phyloP scores from a whole-genome alignment of 2,888 invertebrate genomes.

The Odontothrips loti region DNA sequence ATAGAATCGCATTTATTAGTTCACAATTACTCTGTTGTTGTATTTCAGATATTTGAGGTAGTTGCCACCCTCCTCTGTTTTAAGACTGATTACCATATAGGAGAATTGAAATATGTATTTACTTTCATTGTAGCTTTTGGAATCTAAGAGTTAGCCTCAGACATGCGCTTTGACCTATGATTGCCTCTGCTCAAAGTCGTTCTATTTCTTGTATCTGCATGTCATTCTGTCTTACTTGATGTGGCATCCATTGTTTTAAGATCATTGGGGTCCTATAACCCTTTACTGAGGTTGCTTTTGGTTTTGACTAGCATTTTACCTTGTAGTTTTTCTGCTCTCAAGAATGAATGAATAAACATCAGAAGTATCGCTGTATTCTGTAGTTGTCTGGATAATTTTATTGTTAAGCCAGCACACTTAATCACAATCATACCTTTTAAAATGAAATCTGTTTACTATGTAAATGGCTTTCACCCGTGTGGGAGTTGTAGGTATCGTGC shows the following conservation, averaged over 20 bases:
- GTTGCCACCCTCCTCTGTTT: not conserved
- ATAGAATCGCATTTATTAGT: not conserved
- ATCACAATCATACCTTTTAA: not conserved
- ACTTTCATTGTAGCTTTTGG: not conserved
- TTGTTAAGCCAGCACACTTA: conserved; percentile 8
- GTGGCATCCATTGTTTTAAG: not conserved
- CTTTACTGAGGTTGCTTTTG: not conserved
- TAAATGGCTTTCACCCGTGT: not conserved
- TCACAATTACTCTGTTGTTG: not conserved
- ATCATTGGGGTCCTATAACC: not conserved
- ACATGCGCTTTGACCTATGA: not conserved
- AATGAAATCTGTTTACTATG: not conserved
- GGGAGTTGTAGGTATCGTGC: not conserved
- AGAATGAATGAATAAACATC: not conserved
- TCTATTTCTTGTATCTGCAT: not conserved
- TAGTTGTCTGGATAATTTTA: not conserved
- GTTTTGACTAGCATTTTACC: not conserved
- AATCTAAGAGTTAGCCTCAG: not conserved
- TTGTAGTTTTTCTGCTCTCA: not conserved
- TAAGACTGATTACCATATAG: conserved; percentile 5
- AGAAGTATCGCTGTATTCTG: not conserved
- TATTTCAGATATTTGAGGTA: not conserved
- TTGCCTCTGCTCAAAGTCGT: not conserved
- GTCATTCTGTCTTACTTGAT: not conserved
- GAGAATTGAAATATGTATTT: not conserved